phyloP scores from a whole-genome alignment of 2,797 vertebrate species.

The Danio albolineatus region DNA sequence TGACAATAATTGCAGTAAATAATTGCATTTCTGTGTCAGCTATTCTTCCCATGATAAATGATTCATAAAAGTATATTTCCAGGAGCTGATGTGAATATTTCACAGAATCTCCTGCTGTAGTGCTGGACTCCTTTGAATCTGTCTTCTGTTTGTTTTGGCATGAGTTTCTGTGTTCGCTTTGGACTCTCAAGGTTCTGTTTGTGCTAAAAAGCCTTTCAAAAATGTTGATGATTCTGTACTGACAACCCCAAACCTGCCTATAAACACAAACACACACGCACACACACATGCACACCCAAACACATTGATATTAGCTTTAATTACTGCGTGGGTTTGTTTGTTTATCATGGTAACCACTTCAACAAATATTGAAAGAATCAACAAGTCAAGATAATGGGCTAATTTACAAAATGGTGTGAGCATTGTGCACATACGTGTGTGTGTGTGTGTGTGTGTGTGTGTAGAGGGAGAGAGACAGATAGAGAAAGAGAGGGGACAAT shows the following conservation, averaged over 20 bases:
- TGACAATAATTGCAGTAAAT: neutral
- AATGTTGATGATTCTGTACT: slow-evolving; percentile 29
- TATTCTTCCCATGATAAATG: neutral
- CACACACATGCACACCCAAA: slow-evolving; percentile 12
- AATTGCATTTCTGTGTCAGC: neutral
- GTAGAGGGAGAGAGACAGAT: neutral
- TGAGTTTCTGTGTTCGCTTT: neutral
- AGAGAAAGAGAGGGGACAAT: slow-evolving; percentile 7
- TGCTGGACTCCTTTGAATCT: neutral
- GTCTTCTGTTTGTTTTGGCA: slow-evolving; percentile 28
- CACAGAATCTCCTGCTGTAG: slow-evolving; percentile 11
- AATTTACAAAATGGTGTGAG: slow-evolving; percentile 45
- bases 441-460: neutral
- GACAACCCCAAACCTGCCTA: slow-evolving; percentile 8
- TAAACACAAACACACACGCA: neutral
- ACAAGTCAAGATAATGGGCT: slow-evolving; percentile 51
- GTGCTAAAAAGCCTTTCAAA: slow-evolving; percentile 6
- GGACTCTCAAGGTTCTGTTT: slow-evolving; percentile 28
- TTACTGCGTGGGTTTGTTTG: slow-evolving; percentile 44
- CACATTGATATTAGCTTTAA: slow-evolving; percentile 45
- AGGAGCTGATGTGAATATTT: neutral
- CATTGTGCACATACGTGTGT: neutral
- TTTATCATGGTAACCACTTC: slow-evolving; percentile 47
- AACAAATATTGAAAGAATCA: slow-evolving; percentile 49
- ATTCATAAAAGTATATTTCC: slow-evolving; percentile 22